These are phyloP conservation scores for Leguminivora glycinivorella DNA, from an alignment of 1,140 invertebrate genomes.

Conservation along the genomic window DNA sequence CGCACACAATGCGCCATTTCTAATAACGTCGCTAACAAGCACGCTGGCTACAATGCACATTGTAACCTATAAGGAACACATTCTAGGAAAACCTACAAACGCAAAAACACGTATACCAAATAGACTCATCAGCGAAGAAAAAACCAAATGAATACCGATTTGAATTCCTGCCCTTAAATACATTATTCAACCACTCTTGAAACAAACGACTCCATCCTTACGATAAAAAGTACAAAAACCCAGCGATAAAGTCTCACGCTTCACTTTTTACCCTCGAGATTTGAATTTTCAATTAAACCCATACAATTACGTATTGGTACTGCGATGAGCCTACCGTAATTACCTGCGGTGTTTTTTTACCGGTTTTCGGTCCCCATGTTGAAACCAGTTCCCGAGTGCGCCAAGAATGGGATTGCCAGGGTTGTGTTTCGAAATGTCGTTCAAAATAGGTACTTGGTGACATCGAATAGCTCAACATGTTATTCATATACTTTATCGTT, in stretches of 20 bases:
- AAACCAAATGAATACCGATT: slow-evolving; percentile 16
- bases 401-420: slow-evolving; percentile 31
- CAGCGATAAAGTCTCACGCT: slow-evolving; percentile 34
- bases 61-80: slow-evolving; percentile 35
- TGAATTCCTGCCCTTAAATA: slow-evolving; percentile 16
- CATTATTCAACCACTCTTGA: slow-evolving; percentile 25
- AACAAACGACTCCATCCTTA: slow-evolving; percentile 29
- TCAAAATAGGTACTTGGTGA: background rate
- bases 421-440: background rate
- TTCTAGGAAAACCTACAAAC: background rate
- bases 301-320: slow-evolving; percentile 43
- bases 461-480: no score
- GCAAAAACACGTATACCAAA: background rate
- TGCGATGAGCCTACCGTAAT: slow-evolving; percentile 66
- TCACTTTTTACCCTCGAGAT: slow-evolving; percentile 36
- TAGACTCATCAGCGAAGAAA: slow-evolving; percentile 7
- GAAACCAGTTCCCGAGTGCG: slow-evolving; percentile 65
- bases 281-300: slow-evolving; percentile 38
- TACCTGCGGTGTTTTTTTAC: slow-evolving; percentile 69
- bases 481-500: no score
- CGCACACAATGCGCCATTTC: slow-evolving; percentile 58
- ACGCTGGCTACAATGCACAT: slow-evolving; percentile 43
- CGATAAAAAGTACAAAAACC: slow-evolving; percentile 33
- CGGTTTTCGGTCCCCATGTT: slow-evolving; percentile 61
- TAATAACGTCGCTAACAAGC: slow-evolving; percentile 62